A percentile compares a stretch with the other conserved stretches of the same genome.
phyloP scores from a whole-genome alignment of 2,888 invertebrate species.

The Caenorhabditis sp. region DNA sequence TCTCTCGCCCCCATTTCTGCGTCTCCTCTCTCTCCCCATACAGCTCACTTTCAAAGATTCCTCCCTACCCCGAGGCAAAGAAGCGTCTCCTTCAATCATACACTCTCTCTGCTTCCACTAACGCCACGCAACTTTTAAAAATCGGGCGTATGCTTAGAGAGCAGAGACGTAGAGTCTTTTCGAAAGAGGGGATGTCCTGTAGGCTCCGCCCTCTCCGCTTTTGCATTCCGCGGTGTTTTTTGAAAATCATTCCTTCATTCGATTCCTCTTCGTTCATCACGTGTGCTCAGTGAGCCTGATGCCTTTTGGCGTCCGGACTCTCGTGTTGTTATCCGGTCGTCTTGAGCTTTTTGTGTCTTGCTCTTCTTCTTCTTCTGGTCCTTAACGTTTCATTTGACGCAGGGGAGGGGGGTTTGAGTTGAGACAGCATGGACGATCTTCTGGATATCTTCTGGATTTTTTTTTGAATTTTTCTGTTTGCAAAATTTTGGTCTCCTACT shows the following conservation, averaged over 20 bases:
- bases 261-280: neutral
- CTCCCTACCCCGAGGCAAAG: too few species aligned
- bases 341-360: too few species aligned
- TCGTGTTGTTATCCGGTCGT: too few species aligned
- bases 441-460: too few species aligned
- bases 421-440: too few species aligned
- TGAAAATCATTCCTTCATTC: slow-evolving; percentile 18
- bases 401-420: too few species aligned
- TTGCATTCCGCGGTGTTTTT: slow-evolving; percentile 13
- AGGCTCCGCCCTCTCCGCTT: slow-evolving; percentile 33
- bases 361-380: too few species aligned
- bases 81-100: slow-evolving; percentile 1
- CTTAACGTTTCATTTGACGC: too few species aligned
- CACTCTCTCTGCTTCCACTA: slow-evolving; percentile 1
- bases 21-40: slow-evolving; percentile 24
- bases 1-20: slow-evolving; percentile 11
- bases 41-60: slow-evolving; percentile 40
- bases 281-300: too few species aligned
- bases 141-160: neutral
- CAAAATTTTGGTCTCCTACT: too few species aligned
- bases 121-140: neutral
- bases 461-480: too few species aligned
- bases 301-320: too few species aligned
- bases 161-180: slow-evolving; percentile 7
- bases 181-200: neutral